These are phyloP conservation scores for Megaleporinus macrocephalus DNA, from an alignment of 2,113 vertebrate genomes.

Conservation along the genomic window DNA sequence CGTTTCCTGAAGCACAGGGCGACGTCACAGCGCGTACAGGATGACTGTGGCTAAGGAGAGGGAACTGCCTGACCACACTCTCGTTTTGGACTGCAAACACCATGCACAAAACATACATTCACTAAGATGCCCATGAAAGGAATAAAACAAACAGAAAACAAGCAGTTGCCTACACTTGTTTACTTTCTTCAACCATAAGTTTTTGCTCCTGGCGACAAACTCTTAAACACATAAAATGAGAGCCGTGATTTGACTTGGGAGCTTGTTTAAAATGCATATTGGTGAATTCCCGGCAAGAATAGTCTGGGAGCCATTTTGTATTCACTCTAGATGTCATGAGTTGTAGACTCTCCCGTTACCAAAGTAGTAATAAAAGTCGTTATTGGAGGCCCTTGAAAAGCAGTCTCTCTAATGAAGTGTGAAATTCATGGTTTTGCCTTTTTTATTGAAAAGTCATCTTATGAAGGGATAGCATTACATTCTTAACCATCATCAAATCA, in stretches of 20 bases:
- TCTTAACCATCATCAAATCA: background rate
- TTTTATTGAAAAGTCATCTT: background rate
- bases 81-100: slow-evolving; percentile 74
- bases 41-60: slow-evolving; percentile 61
- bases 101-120: slow-evolving; percentile 74
- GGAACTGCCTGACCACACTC: slow-evolving; percentile 61
- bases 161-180: slow-evolving; percentile 69
- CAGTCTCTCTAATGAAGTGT: background rate
- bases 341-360: slow-evolving; percentile 12
- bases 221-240: slow-evolving; percentile 59
- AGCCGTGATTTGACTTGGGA: slow-evolving; percentile 57
- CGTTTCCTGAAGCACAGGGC: slow-evolving; percentile 50
- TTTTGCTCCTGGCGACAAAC: slow-evolving; percentile 63
- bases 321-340: slow-evolving; percentile 42
- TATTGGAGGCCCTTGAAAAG: background rate
- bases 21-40: slow-evolving; percentile 60
- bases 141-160: slow-evolving; percentile 70
- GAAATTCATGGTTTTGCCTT: background rate
- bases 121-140: slow-evolving; percentile 64
- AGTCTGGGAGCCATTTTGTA: slow-evolving; percentile 36
- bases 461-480: background rate
- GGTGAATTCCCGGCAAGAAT: slow-evolving; percentile 53
- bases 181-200: slow-evolving; percentile 66
- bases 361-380: background rate
- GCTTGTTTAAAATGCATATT: slow-evolving; percentile 55